A percentile compares a stretch with the other conserved stretches of the same genome.
Conservation (phyloP, 2,888 invertebrate genomes). For the Dicyrtoma fusca region DNA sequence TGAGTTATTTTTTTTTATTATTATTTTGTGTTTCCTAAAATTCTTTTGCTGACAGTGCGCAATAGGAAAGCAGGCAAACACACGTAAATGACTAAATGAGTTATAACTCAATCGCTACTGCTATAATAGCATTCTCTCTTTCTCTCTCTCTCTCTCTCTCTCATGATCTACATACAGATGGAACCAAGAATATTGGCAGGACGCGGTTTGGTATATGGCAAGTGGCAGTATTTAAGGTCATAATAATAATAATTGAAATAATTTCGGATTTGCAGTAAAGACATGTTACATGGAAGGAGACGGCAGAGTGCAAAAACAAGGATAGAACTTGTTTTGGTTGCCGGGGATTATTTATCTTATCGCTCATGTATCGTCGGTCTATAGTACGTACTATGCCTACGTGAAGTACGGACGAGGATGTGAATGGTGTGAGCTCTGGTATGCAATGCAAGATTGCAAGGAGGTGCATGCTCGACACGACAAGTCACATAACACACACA, state of each 20-base stretch:
- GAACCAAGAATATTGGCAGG: no score
- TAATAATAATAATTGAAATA: constrained; percentile 22
- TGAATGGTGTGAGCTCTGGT: not conserved
- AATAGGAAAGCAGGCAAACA: no score
- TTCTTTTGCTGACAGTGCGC: no score
- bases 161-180: no score
- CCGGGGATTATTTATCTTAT: constrained; percentile 6
- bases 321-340: constrained; percentile 13
- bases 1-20: no score
- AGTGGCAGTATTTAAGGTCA: not conserved
- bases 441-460: not conserved
- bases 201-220: no score
- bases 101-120: no score
- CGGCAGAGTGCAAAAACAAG: constrained; percentile 5
- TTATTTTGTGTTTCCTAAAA: no score
- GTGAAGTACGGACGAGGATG: not conserved
- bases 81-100: no score
- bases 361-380: not conserved
- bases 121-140: not conserved
- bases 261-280: constrained; percentile 10
- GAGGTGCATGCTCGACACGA: no score
- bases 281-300: constrained; percentile 1
- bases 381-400: not conserved
- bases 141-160: no score
- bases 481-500: not conserved